Conservation (phyloP, 2,888 invertebrate species). For the Eupelmus urozonus region DNA sequence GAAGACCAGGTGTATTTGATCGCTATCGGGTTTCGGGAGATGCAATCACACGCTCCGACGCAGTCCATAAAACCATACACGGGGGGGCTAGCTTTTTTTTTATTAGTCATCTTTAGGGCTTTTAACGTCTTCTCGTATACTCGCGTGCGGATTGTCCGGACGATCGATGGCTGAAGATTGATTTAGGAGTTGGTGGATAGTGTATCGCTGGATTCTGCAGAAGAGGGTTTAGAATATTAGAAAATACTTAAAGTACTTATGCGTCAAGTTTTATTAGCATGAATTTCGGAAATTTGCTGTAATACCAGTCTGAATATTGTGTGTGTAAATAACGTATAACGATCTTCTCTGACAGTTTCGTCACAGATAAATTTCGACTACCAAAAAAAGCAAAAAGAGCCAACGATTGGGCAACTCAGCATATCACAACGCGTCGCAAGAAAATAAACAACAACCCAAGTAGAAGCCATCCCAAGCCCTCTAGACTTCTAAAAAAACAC, state of each 20-base stretch:
- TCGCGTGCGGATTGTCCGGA: not conserved
- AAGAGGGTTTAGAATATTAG: constrained; percentile 18
- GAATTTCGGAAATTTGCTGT: constrained; percentile 14
- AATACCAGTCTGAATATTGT: too few species aligned
- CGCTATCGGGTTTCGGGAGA: constrained; percentile 70
- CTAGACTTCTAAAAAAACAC: not conserved
- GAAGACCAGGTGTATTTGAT: constrained; percentile 70
- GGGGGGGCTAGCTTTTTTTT: constrained; percentile 32
- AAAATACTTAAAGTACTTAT: constrained; percentile 11
- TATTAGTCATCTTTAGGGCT: constrained; percentile 54
- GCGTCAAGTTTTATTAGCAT: constrained; percentile 25
- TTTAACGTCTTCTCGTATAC: constrained; percentile 48
- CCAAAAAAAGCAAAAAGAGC: too few species aligned
- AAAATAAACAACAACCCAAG: constrained; percentile 3
- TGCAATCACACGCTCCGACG: constrained; percentile 72
- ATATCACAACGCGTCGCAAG: not conserved
- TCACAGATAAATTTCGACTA: too few species aligned
- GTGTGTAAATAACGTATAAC: too few species aligned
- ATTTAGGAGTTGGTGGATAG: constrained; percentile 40
- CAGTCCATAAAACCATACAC: constrained; percentile 56
- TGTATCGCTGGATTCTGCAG: constrained; percentile 1
- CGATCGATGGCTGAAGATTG: constrained; percentile 37
- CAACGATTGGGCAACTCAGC: too few species aligned
- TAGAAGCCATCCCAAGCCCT: not conserved
- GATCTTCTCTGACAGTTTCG: too few species aligned